phyloP scores from a whole-genome alignment of 2,113 vertebrate species.

The Odontophorus gujanensis region DNA sequence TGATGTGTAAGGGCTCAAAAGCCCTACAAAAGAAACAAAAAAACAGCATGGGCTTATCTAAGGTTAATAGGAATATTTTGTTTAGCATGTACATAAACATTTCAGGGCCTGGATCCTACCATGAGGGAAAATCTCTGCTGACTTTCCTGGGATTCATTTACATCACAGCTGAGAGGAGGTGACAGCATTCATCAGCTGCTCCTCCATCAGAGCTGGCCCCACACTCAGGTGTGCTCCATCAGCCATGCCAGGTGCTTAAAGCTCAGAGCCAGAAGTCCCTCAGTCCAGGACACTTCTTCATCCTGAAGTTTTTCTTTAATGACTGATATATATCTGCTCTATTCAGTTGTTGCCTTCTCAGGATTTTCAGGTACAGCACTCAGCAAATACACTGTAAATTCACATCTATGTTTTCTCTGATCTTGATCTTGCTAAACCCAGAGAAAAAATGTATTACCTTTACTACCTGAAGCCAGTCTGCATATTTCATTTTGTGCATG shows the following conservation, averaged over 20 bases:
- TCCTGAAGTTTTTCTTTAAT: not conserved
- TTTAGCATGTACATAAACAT: not conserved
- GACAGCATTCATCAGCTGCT: not conserved
- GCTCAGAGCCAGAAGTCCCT: not conserved
- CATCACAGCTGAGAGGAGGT: not conserved
- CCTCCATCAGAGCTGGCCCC: not conserved
- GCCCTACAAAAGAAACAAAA: not conserved
- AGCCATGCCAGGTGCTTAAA: accelerated
- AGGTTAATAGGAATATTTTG: not conserved
- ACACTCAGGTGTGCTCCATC: not conserved
- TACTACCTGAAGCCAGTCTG: not conserved
- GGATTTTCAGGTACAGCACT: not conserved
- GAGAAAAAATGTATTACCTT: not conserved
- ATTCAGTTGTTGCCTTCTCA: not conserved
- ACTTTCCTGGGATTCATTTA: not conserved
- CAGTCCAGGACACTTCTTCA: not conserved
- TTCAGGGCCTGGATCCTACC: not conserved
- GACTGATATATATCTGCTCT: not conserved
- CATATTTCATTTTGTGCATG: not conserved
- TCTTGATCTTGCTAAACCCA: not conserved
- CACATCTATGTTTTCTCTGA: not conserved
- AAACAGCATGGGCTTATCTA: not conserved
- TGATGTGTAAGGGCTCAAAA: not conserved
- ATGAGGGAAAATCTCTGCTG: not conserved
- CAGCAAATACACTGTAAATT: not conserved